A percentile compares a stretch with the other conserved stretches of the same genome.
Evolutionary conservation across 1,140 invertebrate genomes (phyloP).

Genomic region (Mactra quadrangularis): DNA sequence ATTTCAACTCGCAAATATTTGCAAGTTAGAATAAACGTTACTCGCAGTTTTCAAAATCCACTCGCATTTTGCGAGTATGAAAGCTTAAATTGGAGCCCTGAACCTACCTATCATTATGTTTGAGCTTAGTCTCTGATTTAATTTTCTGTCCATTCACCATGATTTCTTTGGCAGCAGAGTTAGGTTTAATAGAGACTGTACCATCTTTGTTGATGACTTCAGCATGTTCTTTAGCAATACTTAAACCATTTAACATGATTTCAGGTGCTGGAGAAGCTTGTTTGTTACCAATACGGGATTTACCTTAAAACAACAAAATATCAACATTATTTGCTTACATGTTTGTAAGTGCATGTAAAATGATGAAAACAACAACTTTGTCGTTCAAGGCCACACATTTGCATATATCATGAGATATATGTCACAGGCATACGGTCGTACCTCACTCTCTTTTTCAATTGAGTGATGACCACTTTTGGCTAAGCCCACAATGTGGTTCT

Average conservation of each 20-base stretch:
- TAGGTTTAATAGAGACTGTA: slow-evolving; percentile 85
- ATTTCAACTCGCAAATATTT: too few species aligned
- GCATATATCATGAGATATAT: too few species aligned
- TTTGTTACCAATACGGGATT: slow-evolving; percentile 84
- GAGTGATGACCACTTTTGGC: too few species aligned
- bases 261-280: slow-evolving; percentile 77
- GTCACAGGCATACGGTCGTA: too few species aligned
- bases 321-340: neutral
- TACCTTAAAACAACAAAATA: slow-evolving; percentile 67
- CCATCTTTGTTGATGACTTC: slow-evolving; percentile 82
- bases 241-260: slow-evolving; percentile 81
- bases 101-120: slow-evolving; percentile 87
- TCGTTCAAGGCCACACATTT: too few species aligned
- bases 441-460: too few species aligned
- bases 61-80: too few species aligned
- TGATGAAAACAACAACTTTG: too few species aligned
- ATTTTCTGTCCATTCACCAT: slow-evolving; percentile 86
- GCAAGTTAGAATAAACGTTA: too few species aligned
- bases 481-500: too few species aligned
- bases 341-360: neutral
- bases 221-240: slow-evolving; percentile 87
- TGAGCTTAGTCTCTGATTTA: slow-evolving; percentile 83
- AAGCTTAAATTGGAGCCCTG: too few species aligned
- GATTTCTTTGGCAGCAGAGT: slow-evolving; percentile 83
- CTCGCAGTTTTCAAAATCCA: too few species aligned